Conservation (phyloP, 1,140 invertebrate species). For the Cephus cinctus region DNA sequence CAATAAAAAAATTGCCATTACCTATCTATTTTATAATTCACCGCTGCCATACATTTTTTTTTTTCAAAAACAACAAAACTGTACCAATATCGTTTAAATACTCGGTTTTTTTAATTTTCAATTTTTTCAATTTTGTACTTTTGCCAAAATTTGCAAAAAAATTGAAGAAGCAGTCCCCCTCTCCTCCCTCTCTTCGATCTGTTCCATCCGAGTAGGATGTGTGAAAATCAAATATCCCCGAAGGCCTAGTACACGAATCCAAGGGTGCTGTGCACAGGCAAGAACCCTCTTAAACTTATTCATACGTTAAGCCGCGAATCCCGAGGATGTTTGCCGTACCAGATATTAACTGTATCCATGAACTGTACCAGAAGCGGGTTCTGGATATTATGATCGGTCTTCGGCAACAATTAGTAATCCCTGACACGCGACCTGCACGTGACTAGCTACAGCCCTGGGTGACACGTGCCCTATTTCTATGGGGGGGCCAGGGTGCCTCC, state of each 20-base stretch:
- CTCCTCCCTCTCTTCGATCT: no score
- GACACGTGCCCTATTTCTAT: not conserved
- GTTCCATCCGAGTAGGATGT: no score
- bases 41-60: no score
- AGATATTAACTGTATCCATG: conserved; percentile 53
- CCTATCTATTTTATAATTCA: no score
- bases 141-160: no score
- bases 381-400: conserved; percentile 51
- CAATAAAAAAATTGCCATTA: no score
- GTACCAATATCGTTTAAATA: no score
- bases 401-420: conserved; percentile 54
- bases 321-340: conserved; percentile 42
- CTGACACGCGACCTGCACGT: conserved; percentile 45
- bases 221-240: conserved; percentile 51
- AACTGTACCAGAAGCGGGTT: conserved; percentile 35
- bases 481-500: conserved; percentile 17
- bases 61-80: no score
- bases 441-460: conserved; percentile 27
- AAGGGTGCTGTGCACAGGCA: not conserved
- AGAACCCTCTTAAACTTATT: conserved; percentile 31
- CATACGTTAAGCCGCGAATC: conserved; percentile 34
- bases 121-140: no score
- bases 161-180: no score
- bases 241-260: conserved; percentile 22
- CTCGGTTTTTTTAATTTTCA: no score